Evolutionary conservation across 2,888 invertebrate genomes (phyloP).

Genomic region (Amiota communis): DNA sequence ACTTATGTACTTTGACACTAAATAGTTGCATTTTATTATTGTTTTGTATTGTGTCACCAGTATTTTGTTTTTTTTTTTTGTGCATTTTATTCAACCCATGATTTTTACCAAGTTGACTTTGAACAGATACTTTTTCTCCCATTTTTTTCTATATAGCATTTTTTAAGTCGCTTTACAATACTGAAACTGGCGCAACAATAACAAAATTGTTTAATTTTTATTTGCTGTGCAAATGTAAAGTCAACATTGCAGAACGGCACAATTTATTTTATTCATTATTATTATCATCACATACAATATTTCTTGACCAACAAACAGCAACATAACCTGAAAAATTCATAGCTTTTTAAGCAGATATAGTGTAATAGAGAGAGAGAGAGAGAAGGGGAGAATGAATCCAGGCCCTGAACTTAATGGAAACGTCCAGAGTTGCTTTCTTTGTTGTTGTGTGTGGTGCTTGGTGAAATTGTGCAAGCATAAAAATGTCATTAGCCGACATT

Average conservation of each 20-base stretch:
- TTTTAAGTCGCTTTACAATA: too few species aligned
- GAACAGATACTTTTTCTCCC: neutral
- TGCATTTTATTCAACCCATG: slow-evolving; percentile 1
- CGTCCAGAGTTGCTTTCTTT: too few species aligned
- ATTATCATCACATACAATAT: neutral
- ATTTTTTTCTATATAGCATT: too few species aligned
- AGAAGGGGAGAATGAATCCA: too few species aligned
- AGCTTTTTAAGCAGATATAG: too few species aligned
- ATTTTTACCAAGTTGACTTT: slow-evolving; percentile 9
- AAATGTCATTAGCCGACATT: slow-evolving; percentile 38
- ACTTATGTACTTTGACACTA: neutral
- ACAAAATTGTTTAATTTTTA: too few species aligned
- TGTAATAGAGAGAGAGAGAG: too few species aligned
- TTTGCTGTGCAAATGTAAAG: neutral
- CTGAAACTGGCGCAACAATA: too few species aligned
- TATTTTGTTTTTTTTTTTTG: slow-evolving; percentile 10
- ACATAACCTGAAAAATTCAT: too few species aligned
- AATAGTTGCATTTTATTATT: slow-evolving; percentile 16
- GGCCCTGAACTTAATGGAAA: too few species aligned
- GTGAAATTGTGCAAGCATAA: slow-evolving; percentile 14
- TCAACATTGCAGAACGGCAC: slow-evolving; percentile 15
- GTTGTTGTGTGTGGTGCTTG: too few species aligned
- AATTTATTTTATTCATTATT: slow-evolving; percentile 20
- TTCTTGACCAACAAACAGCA: too few species aligned
- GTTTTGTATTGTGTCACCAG: neutral